Conservation (phyloP, 2,888 invertebrate genomes). For the Aporophyla lueneburgensis region DNA sequence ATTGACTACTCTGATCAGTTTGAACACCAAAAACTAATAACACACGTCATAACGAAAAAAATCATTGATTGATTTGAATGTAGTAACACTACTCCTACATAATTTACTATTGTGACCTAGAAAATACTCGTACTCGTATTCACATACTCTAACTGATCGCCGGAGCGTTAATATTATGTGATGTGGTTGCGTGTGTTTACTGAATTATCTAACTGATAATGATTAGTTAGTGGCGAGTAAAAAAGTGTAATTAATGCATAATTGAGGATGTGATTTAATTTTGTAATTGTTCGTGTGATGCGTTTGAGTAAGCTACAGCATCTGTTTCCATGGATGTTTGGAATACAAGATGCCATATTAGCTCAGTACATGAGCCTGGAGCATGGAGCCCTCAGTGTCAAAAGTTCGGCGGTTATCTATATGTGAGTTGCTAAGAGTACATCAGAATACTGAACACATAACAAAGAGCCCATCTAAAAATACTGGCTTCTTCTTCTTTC, state of each 20-base stretch:
- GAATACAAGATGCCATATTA: background rate
- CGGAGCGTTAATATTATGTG: conserved; percentile 67
- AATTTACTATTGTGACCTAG: conserved; percentile 68
- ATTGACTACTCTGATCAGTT: background rate
- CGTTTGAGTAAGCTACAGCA: background rate
- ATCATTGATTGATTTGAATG: conserved; percentile 17
- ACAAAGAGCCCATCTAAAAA: too few relatives aligned
- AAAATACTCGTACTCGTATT: conserved; percentile 40
- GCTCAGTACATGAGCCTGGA: too few relatives aligned
- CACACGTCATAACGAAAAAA: background rate
- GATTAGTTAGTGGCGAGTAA: conserved; percentile 30
- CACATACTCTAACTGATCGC: conserved; percentile 51
- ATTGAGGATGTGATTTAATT: conserved; percentile 42
- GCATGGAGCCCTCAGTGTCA: too few relatives aligned
- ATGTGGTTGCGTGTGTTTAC: conserved; percentile 63
- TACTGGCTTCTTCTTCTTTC: too few relatives aligned
- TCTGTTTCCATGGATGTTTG: background rate
- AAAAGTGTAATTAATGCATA: conserved; percentile 51
- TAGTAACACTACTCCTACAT: conserved; percentile 4
- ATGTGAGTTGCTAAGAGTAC: too few relatives aligned
- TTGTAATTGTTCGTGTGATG: conserved; percentile 24
- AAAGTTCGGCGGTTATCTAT: too few relatives aligned
- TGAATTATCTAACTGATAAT: conserved; percentile 65
- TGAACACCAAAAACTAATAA: too few relatives aligned
- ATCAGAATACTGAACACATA: too few relatives aligned